Percentiles rank a stretch among this genome's conserved stretches.
phyloP scores from a whole-genome alignment of 2,888 invertebrate species.

The Emmelina monodactyla region DNA sequence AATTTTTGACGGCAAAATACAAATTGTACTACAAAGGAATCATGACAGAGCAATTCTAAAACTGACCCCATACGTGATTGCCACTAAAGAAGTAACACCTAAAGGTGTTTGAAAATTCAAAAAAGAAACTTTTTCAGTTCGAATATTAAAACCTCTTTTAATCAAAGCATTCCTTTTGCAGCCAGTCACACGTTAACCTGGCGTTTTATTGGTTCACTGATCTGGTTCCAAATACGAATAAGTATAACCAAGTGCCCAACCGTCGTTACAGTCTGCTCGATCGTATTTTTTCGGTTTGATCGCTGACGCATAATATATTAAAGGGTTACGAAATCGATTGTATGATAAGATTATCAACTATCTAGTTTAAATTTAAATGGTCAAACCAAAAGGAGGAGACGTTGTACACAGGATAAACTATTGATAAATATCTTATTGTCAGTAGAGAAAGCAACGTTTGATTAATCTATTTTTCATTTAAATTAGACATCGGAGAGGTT shows the following conservation, averaged over 20 bases:
- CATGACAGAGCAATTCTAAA: too few relatives aligned
- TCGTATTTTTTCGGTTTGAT: slow-evolving; percentile 35
- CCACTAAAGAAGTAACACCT: too few relatives aligned
- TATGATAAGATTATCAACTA: slow-evolving; percentile 53
- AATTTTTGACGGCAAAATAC: slow-evolving; percentile 37
- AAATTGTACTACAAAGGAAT: too few relatives aligned
- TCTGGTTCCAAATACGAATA: slow-evolving; percentile 34
- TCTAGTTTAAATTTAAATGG: slow-evolving; percentile 49
- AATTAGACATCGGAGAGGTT: slow-evolving; percentile 51
- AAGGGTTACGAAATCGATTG: slow-evolving; percentile 58
- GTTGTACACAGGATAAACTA: slow-evolving; percentile 49
- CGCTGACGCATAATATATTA: slow-evolving; percentile 47
- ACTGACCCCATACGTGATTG: too few relatives aligned
- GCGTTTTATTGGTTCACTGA: slow-evolving; percentile 47
- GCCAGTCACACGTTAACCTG: slow-evolving; percentile 52
- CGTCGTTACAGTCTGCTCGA: slow-evolving; percentile 26
- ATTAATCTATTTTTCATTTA: slow-evolving; percentile 54
- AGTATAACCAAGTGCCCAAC: too few relatives aligned
- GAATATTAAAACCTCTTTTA: too few relatives aligned
- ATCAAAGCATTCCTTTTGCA: slow-evolving; percentile 40
- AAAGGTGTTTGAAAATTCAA: too few relatives aligned
- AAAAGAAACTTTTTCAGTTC: too few relatives aligned
- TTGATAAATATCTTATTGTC: slow-evolving; percentile 53
- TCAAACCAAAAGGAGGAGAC: slow-evolving; percentile 40
- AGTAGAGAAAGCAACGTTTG: slow-evolving; percentile 49